phyloP scores from a whole-genome alignment of 2,113 vertebrate genomes.

The Nibea albiflora region DNA sequence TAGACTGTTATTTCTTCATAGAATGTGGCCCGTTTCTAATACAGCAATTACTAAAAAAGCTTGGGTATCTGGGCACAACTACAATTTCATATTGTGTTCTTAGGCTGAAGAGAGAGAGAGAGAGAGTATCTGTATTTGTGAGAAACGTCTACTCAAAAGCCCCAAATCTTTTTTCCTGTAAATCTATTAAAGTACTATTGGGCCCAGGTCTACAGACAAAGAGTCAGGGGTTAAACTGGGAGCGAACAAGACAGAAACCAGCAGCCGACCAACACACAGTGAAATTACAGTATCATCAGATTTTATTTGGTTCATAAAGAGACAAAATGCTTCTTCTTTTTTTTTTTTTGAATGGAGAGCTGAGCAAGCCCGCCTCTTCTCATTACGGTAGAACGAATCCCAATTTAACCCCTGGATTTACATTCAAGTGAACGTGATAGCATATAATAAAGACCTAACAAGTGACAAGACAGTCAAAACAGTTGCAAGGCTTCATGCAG shows the following conservation, averaged over 20 bases:
- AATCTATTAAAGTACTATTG: slow-evolving; percentile 33
- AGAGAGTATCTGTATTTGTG: neutral
- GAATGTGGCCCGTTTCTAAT: neutral
- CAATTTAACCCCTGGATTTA: slow-evolving; percentile 79
- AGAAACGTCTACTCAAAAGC: slow-evolving; percentile 1
- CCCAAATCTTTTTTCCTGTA: neutral
- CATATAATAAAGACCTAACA: slow-evolving; percentile 58
- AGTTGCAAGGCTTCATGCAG: slow-evolving; percentile 78
- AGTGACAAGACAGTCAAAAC: slow-evolving; percentile 65
- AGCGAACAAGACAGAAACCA: slow-evolving; percentile 66
- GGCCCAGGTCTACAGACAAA: slow-evolving; percentile 31
- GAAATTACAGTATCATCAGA: slow-evolving; percentile 62
- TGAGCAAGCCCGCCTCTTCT: slow-evolving; percentile 37
- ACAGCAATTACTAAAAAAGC: neutral
- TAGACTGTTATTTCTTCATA: neutral
- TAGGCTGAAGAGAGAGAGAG: neutral
- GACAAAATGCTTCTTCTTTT: slow-evolving; percentile 48
- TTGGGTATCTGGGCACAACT: neutral
- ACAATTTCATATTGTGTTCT: neutral
- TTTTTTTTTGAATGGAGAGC: slow-evolving; percentile 3
- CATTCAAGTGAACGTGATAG: slow-evolving; percentile 76
- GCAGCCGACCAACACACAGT: slow-evolving; percentile 66
- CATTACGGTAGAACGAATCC: slow-evolving; percentile 48
- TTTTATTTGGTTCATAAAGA: slow-evolving; percentile 79
- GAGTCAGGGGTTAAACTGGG: slow-evolving; percentile 78